Percentiles rank a stretch among this genome's conserved stretches.
Conservation (phyloP, 2,797 vertebrate genomes). For the Uromys caudimaculatus region DNA sequence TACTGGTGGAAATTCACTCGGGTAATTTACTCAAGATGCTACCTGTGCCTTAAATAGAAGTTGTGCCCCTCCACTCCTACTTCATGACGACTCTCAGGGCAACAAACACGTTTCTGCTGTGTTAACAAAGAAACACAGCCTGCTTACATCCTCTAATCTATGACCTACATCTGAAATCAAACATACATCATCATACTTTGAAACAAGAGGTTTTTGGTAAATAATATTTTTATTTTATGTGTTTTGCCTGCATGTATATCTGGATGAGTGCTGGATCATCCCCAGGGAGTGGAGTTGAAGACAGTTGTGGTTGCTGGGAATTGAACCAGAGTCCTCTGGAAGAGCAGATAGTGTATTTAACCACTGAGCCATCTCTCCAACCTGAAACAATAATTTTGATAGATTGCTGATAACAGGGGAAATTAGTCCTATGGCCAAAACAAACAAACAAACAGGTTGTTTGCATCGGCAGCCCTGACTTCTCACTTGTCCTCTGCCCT, state of each 20-base stretch:
- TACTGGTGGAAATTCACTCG: not conserved
- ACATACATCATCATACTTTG: not conserved
- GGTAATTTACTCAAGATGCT: slow-evolving; percentile 23
- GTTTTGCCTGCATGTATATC: not conserved
- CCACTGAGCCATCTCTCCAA: not conserved
- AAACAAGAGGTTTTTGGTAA: not conserved
- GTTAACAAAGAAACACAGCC: slow-evolving; percentile 44
- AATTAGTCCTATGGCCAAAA: not conserved
- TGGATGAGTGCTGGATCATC: not conserved
- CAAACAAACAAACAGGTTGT: not conserved
- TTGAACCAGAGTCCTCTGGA: not conserved
- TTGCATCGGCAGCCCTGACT: not conserved
- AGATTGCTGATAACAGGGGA: not conserved
- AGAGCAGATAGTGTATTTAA: not conserved
- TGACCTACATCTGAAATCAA: slow-evolving; percentile 37
- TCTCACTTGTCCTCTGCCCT: not conserved
- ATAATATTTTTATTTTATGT: not conserved
- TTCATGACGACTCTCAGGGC: not conserved
- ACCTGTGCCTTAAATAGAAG: not conserved
- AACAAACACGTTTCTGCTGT: slow-evolving; percentile 36
- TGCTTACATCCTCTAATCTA: not conserved
- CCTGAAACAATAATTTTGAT: not conserved
- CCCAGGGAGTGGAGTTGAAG: not conserved
- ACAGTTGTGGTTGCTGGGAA: not conserved
- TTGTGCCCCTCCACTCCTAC: not conserved